A percentile compares a stretch with the other conserved stretches of the same genome.
Evolutionary conservation across 2,113 vertebrate genomes (phyloP).

Genomic region (Lophochroa leadbeateri): DNA sequence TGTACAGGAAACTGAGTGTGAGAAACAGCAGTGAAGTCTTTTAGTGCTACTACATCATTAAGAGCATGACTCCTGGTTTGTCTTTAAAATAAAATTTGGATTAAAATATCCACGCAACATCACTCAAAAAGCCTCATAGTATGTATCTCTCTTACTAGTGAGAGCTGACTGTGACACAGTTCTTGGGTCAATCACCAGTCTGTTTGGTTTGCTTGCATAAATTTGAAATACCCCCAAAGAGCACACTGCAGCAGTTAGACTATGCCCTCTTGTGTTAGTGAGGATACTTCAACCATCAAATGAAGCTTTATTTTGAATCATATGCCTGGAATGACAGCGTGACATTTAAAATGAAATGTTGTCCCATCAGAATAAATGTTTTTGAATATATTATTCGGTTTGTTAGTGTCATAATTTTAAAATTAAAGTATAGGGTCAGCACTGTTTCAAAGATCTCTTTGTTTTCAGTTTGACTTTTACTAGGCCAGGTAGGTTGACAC

Average conservation of each 20-base stretch:
- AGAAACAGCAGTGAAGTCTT: not conserved
- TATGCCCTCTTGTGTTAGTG: not conserved
- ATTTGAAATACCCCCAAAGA: not conserved
- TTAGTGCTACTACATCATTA: not conserved
- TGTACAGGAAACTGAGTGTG: not conserved
- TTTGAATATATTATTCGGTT: not conserved
- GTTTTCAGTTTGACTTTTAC: not conserved
- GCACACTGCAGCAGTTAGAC: not conserved
- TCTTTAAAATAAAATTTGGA: not conserved
- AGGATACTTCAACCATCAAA: not conserved
- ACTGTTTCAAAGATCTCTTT: slow-evolving; percentile 11
- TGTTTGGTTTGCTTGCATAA: not conserved
- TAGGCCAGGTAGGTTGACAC: not conserved
- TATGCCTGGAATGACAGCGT: slow-evolving; percentile 21
- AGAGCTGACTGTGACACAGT: not conserved
- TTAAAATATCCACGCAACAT: not conserved
- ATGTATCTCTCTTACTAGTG: not conserved
- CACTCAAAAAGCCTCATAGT: not conserved
- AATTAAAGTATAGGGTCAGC: not conserved
- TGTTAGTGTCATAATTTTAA: slow-evolving; percentile 39
- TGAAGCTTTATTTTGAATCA: not conserved
- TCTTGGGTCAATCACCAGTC: not conserved
- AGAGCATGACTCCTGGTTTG: not conserved
- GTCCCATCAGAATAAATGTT: slow-evolving; percentile 40
- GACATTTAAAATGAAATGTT: slow-evolving; percentile 23